phyloP scores from a whole-genome alignment of 1,140 invertebrate species.

The Galleria mellonella region DNA sequence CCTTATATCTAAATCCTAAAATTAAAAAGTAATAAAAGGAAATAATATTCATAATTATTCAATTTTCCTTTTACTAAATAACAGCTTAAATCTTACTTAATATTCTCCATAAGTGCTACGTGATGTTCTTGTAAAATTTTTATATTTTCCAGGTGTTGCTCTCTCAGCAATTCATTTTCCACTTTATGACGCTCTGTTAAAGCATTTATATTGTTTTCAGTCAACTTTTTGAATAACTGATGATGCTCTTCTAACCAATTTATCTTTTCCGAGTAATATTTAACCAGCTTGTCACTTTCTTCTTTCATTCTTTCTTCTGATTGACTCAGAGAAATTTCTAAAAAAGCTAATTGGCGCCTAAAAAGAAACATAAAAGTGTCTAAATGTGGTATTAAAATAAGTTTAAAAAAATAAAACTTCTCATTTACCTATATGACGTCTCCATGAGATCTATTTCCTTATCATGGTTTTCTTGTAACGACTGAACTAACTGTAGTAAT shows the following conservation, averaged over 20 bases:
- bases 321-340: conserved; percentile 58
- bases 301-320: conserved; percentile 66
- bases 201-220: conserved; percentile 45
- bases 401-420: background rate
- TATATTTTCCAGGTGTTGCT: conserved; percentile 61
- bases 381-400: background rate
- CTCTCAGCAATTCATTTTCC: conserved; percentile 53
- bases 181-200: conserved; percentile 45
- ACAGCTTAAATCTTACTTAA: conserved; percentile 37
- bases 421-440: conserved; percentile 59
- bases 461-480: conserved; percentile 66
- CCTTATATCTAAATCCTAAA: no score
- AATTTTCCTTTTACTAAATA: no score
- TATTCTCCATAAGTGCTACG: conserved; percentile 60
- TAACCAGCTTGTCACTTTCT: conserved; percentile 60
- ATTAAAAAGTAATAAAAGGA: background rate
- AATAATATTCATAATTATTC: no score
- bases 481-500: conserved; percentile 57
- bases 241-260: conserved; percentile 64
- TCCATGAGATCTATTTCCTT: conserved; percentile 72
- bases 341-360: conserved; percentile 60
- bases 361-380: conserved; percentile 11
- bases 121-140: conserved; percentile 66
- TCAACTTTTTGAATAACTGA: conserved; percentile 42
- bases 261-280: conserved; percentile 62